A percentile compares a stretch with the other conserved stretches of the same genome.
phyloP scores from a whole-genome alignment of 2,888 invertebrate species.

The Gandaritis pyraliata region DNA sequence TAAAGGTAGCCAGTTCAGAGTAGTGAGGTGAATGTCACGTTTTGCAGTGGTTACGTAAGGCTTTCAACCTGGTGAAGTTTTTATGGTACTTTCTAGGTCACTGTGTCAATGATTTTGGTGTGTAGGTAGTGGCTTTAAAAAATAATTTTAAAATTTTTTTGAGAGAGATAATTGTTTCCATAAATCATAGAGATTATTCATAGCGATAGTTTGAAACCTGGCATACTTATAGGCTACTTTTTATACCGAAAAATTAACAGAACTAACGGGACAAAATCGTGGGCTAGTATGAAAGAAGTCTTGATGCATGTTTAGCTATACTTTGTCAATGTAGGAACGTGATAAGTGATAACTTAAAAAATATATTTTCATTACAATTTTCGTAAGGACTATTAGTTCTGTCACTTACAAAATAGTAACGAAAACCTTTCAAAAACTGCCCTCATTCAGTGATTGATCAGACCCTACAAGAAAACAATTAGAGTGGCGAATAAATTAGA shows the following conservation, averaged over 20 bases:
- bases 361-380: not conserved
- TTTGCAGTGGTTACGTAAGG: slow-evolving; percentile 10
- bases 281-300: no score
- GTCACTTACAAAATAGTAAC: slow-evolving; percentile 3
- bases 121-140: no score
- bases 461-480: slow-evolving; percentile 54
- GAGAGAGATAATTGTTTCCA: no score
- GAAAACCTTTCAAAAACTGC: slow-evolving; percentile 44
- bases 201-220: no score
- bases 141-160: no score
- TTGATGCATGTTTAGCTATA: no score
- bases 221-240: no score
- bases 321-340: no score
- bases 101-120: not conserved
- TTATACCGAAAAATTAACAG: no score
- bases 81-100: not conserved
- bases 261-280: no score
- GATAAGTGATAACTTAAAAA: no score
- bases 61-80: not conserved
- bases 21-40: not conserved
- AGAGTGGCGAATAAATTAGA: slow-evolving; percentile 59
- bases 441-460: slow-evolving; percentile 36
- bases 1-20: slow-evolving; percentile 26
- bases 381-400: not conserved
- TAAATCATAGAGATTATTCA: no score